Percentiles rank a stretch among this genome's conserved stretches.
Evolutionary conservation across 2,113 vertebrate species (phyloP).

Genomic region (Romanogobio albipinnatus): DNA sequence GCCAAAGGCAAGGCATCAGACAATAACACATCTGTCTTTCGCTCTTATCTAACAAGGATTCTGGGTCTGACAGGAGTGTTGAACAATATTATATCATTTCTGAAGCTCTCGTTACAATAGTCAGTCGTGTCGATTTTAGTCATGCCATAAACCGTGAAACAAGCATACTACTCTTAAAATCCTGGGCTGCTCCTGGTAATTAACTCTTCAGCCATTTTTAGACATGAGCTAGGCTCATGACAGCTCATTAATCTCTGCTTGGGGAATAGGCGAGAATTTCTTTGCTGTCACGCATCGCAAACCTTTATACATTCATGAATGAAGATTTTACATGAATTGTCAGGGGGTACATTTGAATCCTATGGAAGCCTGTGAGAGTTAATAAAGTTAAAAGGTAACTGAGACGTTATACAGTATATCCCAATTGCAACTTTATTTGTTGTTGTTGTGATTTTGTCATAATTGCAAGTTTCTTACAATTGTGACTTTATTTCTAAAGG

Average conservation of each 20-base stretch:
- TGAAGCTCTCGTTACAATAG: not conserved
- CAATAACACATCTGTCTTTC: not conserved
- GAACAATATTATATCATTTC: not conserved
- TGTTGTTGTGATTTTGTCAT: not conserved
- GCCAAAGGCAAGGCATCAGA: not conserved
- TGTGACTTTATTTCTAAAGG: not conserved
- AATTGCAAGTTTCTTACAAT: not conserved
- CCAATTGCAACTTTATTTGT: not conserved
- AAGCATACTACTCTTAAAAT: slow-evolving; percentile 26
- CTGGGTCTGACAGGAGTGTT: not conserved
- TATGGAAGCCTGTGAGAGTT: not conserved
- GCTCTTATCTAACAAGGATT: not conserved
- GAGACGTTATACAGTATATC: not conserved
- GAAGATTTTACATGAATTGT: not conserved
- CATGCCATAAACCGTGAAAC: not conserved
- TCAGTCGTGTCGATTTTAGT: slow-evolving; percentile 3
- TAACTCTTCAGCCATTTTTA: slow-evolving; percentile 33
- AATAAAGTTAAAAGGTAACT: not conserved
- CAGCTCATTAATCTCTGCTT: slow-evolving; percentile 33
- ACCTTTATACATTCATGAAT: not conserved
- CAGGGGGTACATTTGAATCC: not conserved
- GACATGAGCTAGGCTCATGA: not conserved
- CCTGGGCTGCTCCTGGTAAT: slow-evolving; percentile 19
- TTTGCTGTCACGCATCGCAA: slow-evolving; percentile 16
- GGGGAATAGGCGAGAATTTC: slow-evolving; percentile 26